Base-by-base conservation (phyloP, 1,140 invertebrate species). In the Bactericera cockerelli region DNA sequence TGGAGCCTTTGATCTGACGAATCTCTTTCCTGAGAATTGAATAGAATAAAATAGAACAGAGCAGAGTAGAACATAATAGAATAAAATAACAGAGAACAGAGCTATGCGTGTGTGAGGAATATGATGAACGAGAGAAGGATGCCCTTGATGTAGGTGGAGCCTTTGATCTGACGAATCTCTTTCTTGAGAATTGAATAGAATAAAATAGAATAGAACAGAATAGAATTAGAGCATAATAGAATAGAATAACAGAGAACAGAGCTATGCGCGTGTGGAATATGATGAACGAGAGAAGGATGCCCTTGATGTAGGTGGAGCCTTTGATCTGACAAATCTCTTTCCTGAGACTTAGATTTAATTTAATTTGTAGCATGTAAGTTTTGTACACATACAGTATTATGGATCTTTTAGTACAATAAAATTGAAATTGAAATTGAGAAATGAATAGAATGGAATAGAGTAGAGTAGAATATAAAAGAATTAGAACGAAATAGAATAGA, bases 401-500 rank as follows among this genome's bases (percentile, higher is more conserved):
- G n/a, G n/a, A n/a, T n/a, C n/a, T n/a, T n/a, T n/a, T n/a, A n/a
- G n/a, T n/a, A n/a, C n/a, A n/a, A n/a, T n/a, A n/a, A n/a, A n/a
- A n/a, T n/a, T n/a, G n/a, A n/a, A n/a, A n/a, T n/a, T n/a, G n/a
- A n/a, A n/a, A n/a, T n/a, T 77, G 55, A 13, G 38, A 31, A 14
- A 14, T 28, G 14, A 49, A 53, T 21, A 26, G 14, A 54, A 26
- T 38, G 13, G 26, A 16, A 62, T 58, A 39, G 16, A n/a, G n/a
- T n/a, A n/a, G n/a, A 86, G 72, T 53, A 84, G 77, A 1, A 88
- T 73, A 6, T 83, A 86, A 42, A n/a, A n/a, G n/a, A n/a, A n/a
- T n/a, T 81, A n/a, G 82, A 80, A 14, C n/a, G 89, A 67, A 60
- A 92, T 77, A 10, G 83, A 86, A 58, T 85, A 74, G 66, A 91